Evolutionary conservation across 2,888 invertebrate genomes (phyloP).

Genomic region (Syrista parreyssii): DNA sequence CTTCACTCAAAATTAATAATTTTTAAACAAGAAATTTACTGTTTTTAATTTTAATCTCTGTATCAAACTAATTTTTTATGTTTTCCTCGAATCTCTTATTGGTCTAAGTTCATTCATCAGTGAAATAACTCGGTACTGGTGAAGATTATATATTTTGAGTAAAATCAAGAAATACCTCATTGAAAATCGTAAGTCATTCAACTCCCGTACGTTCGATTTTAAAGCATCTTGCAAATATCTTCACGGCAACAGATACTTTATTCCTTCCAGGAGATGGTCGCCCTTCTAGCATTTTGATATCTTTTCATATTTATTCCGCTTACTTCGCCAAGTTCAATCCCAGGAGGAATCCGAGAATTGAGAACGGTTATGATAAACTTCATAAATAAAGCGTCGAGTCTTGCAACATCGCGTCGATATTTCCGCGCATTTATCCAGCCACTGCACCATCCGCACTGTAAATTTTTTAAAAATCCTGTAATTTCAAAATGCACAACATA

Average conservation of each 20-base stretch:
- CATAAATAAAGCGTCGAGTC: background rate
- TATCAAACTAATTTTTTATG: background rate
- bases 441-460: background rate
- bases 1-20: background rate
- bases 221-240: background rate
- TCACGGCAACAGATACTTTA: background rate
- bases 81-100: background rate
- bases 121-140: background rate
- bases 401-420: background rate
- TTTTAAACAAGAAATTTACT: background rate
- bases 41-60: background rate
- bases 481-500: background rate
- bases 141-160: background rate
- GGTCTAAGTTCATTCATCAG: background rate
- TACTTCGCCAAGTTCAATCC: background rate
- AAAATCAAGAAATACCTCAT: background rate
- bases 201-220: background rate
- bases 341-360: background rate
- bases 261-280: background rate
- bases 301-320: background rate
- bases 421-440: background rate
- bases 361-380: background rate
- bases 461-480: background rate
- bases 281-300: background rate
- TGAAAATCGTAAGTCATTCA: background rate